These are phyloP conservation scores for Leptonema lineaticorne DNA, from an alignment of 1,140 invertebrate genomes.

Conservation along the genomic window DNA sequence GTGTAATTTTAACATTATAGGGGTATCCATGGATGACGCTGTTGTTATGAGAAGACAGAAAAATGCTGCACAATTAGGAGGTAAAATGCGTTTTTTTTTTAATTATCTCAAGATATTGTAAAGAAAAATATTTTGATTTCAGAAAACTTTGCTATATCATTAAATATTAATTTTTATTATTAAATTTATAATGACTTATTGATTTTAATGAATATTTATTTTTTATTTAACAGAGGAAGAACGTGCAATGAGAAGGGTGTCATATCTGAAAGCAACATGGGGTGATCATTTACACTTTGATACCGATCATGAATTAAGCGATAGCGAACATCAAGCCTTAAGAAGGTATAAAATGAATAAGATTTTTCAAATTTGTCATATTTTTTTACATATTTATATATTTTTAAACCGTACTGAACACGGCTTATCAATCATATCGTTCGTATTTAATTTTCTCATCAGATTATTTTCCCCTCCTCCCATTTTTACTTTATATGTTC, in stretches of 20 bases:
- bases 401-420: too few species aligned
- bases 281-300: slow-evolving; percentile 68
- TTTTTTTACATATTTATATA: too few species aligned
- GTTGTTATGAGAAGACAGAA: slow-evolving; percentile 63
- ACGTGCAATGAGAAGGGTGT: slow-evolving; percentile 80
- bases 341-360: slow-evolving; percentile 64
- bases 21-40: slow-evolving; percentile 50
- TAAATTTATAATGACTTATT: not conserved
- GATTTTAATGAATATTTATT: slow-evolving; percentile 25
- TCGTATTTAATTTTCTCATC: too few species aligned
- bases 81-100: not conserved
- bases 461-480: too few species aligned
- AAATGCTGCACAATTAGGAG: slow-evolving; percentile 57
- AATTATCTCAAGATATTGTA: not conserved
- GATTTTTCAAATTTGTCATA: too few species aligned
- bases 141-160: too few species aligned
- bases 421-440: too few species aligned
- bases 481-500: too few species aligned
- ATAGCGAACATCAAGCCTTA: slow-evolving; percentile 58
- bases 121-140: too few species aligned
- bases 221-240: slow-evolving; percentile 67
- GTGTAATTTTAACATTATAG: slow-evolving; percentile 24
- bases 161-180: too few species aligned
- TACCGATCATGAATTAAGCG: slow-evolving; percentile 58
- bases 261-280: slow-evolving; percentile 88